Evolutionary conservation across 2,113 vertebrate species (phyloP).

Genomic region (Colinus virginianus): DNA sequence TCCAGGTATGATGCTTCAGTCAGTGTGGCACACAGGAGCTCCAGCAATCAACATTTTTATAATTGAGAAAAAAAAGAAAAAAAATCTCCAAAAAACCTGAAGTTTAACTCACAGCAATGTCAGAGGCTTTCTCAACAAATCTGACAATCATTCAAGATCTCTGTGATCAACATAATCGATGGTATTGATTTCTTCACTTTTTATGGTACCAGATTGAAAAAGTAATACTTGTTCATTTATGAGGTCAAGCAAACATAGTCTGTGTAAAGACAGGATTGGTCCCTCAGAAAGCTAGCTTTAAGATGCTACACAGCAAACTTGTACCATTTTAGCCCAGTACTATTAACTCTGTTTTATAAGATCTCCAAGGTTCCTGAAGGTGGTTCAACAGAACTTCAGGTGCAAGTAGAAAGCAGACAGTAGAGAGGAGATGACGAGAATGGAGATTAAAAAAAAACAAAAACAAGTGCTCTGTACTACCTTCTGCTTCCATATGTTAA

Average conservation of each 20-base stretch:
- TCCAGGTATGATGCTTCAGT: neutral
- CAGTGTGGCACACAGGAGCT: neutral
- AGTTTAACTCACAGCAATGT: neutral
- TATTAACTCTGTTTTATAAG: neutral
- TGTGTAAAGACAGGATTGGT: no score
- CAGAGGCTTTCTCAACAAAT: neutral
- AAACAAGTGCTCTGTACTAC: neutral
- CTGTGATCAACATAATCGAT: neutral
- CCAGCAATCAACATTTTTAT: neutral
- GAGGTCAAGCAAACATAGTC: neutral
- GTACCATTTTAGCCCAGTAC: neutral
- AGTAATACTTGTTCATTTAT: neutral
- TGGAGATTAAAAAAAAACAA: neutral
- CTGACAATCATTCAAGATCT: neutral
- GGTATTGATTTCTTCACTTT: neutral
- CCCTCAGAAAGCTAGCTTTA: neutral
- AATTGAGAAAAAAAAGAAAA: no score
- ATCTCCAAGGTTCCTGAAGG: neutral
- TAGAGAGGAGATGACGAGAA: neutral
- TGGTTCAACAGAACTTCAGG: neutral
- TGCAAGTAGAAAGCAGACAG: neutral
- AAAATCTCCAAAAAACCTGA: neutral
- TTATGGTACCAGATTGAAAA: neutral
- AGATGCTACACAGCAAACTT: neutral
- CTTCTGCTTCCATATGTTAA: slow-evolving; percentile 3